Base-by-base conservation (phyloP, 1,140 invertebrate species). In the Drosophila busckii region DNA sequence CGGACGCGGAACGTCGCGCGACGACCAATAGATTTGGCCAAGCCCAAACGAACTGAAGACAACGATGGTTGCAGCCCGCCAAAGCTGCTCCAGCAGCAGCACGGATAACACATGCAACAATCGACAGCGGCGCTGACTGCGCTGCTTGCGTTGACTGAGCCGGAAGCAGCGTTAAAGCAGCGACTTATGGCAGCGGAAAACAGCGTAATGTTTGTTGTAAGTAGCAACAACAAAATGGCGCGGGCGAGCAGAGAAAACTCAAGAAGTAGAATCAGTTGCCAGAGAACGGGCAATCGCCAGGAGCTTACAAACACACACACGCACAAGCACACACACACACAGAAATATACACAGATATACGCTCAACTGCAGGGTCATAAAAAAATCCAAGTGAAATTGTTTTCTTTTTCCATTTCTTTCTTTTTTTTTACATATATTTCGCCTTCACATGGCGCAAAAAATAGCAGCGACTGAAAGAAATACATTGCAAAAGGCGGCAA, bases 21-120 rank as follows among this genome's bases (percentile, higher is more conserved):
- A 55, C 73, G 75, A 78, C 73, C 73, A 78, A 80, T 78, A 80
- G 69, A 78, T 78, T 78, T 78, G 73, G 73, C 75, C 73, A 78
- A 73, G 54, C 68, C 53, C 73, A 56, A 65, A 63, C 46, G 64
- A 78, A 73, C 73, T 78, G 73, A 78, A 78, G 73, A 73, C 73
- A 82, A 82, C 75, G 68, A 68, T 50, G 68, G 58, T 48, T 80
- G 73, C 73, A 80, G 54, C 63, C 53, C 75, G 73, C 73, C 63
- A 73, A 73, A 80, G 73, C n/a, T n/a, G n/a, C n/a, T n/a, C n/a
- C n/a, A n/a, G 73, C 62, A 62, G 66, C 62, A 50, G 41, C 23
- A 38, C 12, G 5, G 46, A 63, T 42, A 61, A 54, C 70, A 78
- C 73, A 78, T 78, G 75, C 75, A 82, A 82, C 75, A 82, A 62